Evolutionary conservation across 2,113 vertebrate species (phyloP), one percentile per base, ranked within the genome.

Genomic region (Eubucco bourcierii): DNA sequence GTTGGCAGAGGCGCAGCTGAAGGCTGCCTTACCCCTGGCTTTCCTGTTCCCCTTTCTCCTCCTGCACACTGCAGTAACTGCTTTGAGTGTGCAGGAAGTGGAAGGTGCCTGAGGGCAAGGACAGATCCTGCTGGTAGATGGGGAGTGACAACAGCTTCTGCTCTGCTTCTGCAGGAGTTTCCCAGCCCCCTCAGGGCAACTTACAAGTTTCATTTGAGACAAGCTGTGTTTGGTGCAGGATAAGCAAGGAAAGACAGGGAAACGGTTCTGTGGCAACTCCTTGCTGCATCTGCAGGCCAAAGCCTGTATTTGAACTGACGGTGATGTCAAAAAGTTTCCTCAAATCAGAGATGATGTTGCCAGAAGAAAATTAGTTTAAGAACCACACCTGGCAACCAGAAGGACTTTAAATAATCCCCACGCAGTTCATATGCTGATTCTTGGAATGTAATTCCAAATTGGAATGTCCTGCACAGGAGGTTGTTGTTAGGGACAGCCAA

Each of bases 271-370:
- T 5, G 31, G 33, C 68, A 67, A 44, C 46, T 71, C 17, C 33
- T 27, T 0, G 0, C 58, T 31, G 72, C 1, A 18, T 3, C 16
- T 15, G 24, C 2, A 0, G 1, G 9, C 15, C 24, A 3, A 3
- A 2, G 27, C 29, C 55, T 67, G 8, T 4, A 12, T 12, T 21
- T 25, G 56, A 2, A 0, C 2, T 9, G 23, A 28, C 0, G 0
- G 10, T 0, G 1, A 23, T 28, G 8, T 23, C 2, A 41, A 39
- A 8, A 73, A 4, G 4, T 31, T 33, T 60, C 29, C 29, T 14
- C 1, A 0, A 10, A 34, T 7, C 20, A 0, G 1, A 84, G 27
- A 34, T 58, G 13, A 11, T 13, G 46, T 31, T 28, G 46, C 24
- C 60, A 71, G 37, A 50, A 66, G 25, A 59, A 63, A 66, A 65